Conservation (phyloP, 2,797 vertebrate species). For the Kryptolebias ocellatus region DNA sequence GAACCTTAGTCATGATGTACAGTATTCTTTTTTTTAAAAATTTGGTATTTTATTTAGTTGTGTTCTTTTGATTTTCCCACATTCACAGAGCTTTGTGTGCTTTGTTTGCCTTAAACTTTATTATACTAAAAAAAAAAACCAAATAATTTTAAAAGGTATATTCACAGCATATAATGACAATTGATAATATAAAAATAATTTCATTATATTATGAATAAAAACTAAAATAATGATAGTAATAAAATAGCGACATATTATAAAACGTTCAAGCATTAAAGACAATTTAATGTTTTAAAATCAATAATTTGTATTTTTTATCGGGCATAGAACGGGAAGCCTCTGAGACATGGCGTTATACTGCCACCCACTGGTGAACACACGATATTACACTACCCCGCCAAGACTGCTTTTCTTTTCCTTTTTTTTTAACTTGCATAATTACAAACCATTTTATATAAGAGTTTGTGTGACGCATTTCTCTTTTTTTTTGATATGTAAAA, state of each 20-base stretch:
- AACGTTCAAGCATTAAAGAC: no score
- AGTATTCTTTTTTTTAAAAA: neutral
- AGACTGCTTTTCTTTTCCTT: neutral
- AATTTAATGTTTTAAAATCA: no score
- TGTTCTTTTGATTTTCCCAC: neutral
- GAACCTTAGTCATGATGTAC: slow-evolving; percentile 30
- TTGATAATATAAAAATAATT: no score
- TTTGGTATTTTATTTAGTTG: neutral
- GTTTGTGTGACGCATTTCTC: slow-evolving; percentile 53
- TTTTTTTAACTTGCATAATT: slow-evolving; percentile 62
- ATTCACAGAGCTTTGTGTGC: neutral
- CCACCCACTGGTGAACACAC: neutral
- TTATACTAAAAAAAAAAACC: no score
- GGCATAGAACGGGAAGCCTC: neutral
- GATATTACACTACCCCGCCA: neutral
- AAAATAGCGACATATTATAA: no score
- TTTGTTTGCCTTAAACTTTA: no score
- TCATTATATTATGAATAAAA: no score
- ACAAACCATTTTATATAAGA: slow-evolving; percentile 60
- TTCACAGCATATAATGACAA: no score
- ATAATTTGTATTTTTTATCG: no score
- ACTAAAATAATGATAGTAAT: no score
- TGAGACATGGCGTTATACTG: slow-evolving; percentile 33
- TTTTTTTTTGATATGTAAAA: slow-evolving; percentile 3
- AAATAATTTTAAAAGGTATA: no score